phyloP scores from a whole-genome alignment of 2,888 invertebrate genomes.

The Melanophora roralis region DNA sequence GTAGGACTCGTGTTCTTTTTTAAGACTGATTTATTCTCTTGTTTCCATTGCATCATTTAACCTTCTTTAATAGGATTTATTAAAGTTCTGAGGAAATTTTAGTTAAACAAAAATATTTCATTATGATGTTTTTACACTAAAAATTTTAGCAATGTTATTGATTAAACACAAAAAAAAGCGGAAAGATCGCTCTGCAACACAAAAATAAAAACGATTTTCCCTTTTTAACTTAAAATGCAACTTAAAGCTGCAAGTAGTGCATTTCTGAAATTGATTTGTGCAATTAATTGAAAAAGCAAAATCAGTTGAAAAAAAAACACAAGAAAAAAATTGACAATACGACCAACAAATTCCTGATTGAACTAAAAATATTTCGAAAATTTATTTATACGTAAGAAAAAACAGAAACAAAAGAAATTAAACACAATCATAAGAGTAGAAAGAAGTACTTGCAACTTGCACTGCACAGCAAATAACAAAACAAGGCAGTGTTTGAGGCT shows the following conservation, averaged over 20 bases:
- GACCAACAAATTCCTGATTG: conserved; percentile 55
- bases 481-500: background rate
- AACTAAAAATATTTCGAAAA: conserved; percentile 60
- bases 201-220: conserved; percentile 22
- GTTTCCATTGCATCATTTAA: conserved; percentile 13
- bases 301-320: conserved; percentile 67
- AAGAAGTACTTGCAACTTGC: background rate
- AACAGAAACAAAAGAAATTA: conserved; percentile 19
- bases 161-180: background rate
- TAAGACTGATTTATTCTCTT: conserved; percentile 14
- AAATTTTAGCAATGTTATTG: conserved; percentile 43
- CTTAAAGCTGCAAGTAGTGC: conserved; percentile 61
- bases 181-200: background rate
- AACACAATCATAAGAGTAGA: background rate
- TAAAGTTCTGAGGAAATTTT: conserved; percentile 43
- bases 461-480: background rate
- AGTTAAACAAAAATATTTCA: conserved; percentile 12
- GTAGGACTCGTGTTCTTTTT: background rate
- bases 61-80: conserved; percentile 50
- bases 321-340: background rate
- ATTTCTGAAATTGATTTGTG: conserved; percentile 75
- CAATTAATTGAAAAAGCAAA: conserved; percentile 71
- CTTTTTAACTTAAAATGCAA: conserved; percentile 43
- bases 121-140: conserved; percentile 17
- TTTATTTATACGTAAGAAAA: conserved; percentile 56